phyloP scores from a whole-genome alignment of 2,888 invertebrate genomes.

The Tiliacea citrago region DNA sequence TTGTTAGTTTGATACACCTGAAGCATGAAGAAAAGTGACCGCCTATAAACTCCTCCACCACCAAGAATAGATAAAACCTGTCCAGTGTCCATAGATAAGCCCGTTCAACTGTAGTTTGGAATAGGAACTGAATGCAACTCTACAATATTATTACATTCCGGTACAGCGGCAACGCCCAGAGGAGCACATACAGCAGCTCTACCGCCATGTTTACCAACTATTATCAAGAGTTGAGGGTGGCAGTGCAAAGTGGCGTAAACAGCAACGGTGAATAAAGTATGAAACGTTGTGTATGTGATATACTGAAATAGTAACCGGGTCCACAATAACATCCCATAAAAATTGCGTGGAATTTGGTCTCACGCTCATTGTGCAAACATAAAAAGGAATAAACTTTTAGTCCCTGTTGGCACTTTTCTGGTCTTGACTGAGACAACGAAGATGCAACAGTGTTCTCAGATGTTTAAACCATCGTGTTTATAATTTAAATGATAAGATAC shows the following conservation, averaged over 20 bases:
- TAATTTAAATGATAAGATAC: not conserved
- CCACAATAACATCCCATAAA: not conserved
- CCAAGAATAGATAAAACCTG: not conserved
- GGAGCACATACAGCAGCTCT: not conserved
- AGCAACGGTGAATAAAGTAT: not conserved
- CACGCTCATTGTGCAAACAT: not conserved
- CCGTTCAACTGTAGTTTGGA: not conserved
- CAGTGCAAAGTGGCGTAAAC: constrained; percentile 8
- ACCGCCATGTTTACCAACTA: constrained; percentile 28
- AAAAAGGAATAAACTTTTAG: not conserved
- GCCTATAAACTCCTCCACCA: too few species aligned
- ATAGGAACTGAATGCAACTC: not conserved
- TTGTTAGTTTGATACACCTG: not conserved
- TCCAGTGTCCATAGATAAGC: not conserved
- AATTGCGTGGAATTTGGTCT: not conserved
- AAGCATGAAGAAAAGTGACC: not conserved
- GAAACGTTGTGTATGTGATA: not conserved
- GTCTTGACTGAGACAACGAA: not conserved
- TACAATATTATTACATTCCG: not conserved
- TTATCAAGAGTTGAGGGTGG: not conserved
- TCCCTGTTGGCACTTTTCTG: not conserved
- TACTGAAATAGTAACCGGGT: not conserved
- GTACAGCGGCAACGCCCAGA: not conserved
- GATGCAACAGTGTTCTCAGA: too few species aligned
- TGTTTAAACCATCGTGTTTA: not conserved